Conservation (phyloP, 1,140 invertebrate species). For the Euwallacea fornicatus region DNA sequence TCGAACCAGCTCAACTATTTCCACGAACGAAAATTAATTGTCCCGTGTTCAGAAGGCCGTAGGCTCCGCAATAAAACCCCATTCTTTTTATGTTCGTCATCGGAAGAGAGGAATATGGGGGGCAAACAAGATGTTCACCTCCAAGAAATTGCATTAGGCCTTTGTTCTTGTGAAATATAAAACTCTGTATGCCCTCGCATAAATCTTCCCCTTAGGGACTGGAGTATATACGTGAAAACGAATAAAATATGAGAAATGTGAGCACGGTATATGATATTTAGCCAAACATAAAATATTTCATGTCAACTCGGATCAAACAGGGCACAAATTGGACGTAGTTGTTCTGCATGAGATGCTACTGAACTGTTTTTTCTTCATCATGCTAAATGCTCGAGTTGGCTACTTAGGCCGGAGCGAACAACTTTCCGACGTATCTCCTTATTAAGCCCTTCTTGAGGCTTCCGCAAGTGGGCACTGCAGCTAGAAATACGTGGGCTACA, state of each 20-base stretch:
- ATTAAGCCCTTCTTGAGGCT: background rate
- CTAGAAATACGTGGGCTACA: too few species aligned
- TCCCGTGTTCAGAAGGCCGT: too few species aligned
- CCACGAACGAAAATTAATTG: too few species aligned
- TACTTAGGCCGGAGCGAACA: background rate
- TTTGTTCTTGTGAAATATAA: constrained; percentile 10
- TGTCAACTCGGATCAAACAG: too few species aligned
- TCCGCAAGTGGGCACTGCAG: background rate
- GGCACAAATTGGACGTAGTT: too few species aligned
- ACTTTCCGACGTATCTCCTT: background rate
- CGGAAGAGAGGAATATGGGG: background rate
- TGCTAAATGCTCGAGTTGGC: background rate
- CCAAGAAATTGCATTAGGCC: background rate
- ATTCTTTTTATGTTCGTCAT: too few species aligned
- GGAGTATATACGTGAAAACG: background rate
- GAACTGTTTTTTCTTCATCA: background rate
- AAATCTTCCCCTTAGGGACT: background rate
- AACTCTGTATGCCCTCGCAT: background rate
- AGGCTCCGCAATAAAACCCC: too few species aligned
- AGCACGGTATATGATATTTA: too few species aligned
- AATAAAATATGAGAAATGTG: constrained; percentile 4
- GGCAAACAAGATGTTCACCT: background rate
- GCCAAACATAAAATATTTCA: too few species aligned
- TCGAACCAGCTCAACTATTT: too few species aligned
- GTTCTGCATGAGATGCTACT: too few species aligned